A percentile compares a stretch with the other conserved stretches of the same genome.
These are phyloP conservation scores for Chascanopsetta lugubris DNA, from an alignment of 2,113 vertebrate species.

Conservation along the genomic window DNA sequence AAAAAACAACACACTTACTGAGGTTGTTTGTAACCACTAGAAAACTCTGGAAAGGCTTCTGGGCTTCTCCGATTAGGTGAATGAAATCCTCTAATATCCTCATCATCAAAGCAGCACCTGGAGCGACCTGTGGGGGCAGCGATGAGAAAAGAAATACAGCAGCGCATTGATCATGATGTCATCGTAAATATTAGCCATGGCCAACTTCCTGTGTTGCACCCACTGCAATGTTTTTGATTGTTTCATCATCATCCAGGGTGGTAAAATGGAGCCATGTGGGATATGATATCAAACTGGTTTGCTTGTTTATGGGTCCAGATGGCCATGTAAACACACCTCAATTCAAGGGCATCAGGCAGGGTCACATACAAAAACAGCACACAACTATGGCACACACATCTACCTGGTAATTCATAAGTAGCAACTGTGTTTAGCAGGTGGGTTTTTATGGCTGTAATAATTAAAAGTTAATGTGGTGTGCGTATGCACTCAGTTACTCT, in stretches of 20 bases:
- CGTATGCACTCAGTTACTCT: background rate
- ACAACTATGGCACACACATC: background rate
- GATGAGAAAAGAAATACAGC: background rate
- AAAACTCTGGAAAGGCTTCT: conserved; percentile 97
- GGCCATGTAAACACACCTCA: conserved; percentile 44
- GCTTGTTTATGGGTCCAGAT: conserved; percentile 61
- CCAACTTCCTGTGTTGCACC: conserved; percentile 1
- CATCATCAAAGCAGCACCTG: conserved; percentile 93
- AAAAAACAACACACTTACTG: conserved; percentile 78
- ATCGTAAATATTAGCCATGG: conserved; percentile 12
- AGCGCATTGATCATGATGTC: background rate
- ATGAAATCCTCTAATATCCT: conserved; percentile 98
- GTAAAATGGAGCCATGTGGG: conserved; percentile 22
- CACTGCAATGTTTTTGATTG: conserved; percentile 22
- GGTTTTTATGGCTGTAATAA: conserved; percentile 41
- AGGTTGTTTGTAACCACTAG: conserved; percentile 95
- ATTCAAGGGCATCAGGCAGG: conserved; percentile 39
- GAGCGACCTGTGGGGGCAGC: conserved; percentile 84
- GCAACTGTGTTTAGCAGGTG: conserved; percentile 32
- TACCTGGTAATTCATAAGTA: conserved; percentile 11
- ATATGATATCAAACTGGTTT: conserved; percentile 23
- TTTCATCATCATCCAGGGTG: conserved; percentile 19
- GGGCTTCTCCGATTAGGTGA: conserved; percentile 90
- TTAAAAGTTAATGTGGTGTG: conserved; percentile 30
- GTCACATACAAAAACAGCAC: conserved; percentile 15